Evolutionary conservation across 2,888 invertebrate species (phyloP).

Genomic region (Portevinia maculata): DNA sequence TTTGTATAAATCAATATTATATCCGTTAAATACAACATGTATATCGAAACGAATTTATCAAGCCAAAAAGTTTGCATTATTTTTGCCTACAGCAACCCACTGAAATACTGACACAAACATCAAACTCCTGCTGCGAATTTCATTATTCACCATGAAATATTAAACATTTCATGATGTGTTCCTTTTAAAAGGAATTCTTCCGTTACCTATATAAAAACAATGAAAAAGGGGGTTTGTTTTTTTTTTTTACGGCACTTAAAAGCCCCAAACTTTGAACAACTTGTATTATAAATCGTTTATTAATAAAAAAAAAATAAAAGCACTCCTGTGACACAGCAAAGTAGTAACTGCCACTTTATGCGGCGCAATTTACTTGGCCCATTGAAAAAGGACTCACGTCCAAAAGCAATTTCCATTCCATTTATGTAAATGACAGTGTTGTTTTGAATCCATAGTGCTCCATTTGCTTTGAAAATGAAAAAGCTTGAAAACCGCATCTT

Average conservation of each 20-base stretch:
- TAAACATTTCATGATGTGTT: slow-evolving; percentile 17
- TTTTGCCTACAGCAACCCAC: too few relatives aligned
- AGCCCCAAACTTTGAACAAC: slow-evolving; percentile 7
- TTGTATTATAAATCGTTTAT: slow-evolving; percentile 30
- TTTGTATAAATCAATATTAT: too few relatives aligned
- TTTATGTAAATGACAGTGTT: not conserved
- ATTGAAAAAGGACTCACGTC: not conserved
- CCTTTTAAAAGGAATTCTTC: slow-evolving; percentile 5
- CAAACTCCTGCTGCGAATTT: slow-evolving; percentile 20
- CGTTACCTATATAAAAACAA: not conserved
- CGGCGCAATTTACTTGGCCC: slow-evolving; percentile 4
- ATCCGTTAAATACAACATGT: too few relatives aligned
- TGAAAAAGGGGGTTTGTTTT: not conserved
- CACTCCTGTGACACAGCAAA: slow-evolving; percentile 1
- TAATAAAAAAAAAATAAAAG: slow-evolving; percentile 6
- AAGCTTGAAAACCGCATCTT: not conserved
- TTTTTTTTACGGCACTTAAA: not conserved
- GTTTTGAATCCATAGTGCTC: not conserved
- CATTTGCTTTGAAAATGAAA: not conserved
- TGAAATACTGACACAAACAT: not conserved
- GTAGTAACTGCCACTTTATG: slow-evolving; percentile 1
- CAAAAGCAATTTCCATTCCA: not conserved
- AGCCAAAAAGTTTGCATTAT: not conserved
- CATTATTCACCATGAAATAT: slow-evolving; percentile 24
- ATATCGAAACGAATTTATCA: not conserved